phyloP scores from a whole-genome alignment of 2,888 invertebrate species.

The Clusia tigrina region DNA sequence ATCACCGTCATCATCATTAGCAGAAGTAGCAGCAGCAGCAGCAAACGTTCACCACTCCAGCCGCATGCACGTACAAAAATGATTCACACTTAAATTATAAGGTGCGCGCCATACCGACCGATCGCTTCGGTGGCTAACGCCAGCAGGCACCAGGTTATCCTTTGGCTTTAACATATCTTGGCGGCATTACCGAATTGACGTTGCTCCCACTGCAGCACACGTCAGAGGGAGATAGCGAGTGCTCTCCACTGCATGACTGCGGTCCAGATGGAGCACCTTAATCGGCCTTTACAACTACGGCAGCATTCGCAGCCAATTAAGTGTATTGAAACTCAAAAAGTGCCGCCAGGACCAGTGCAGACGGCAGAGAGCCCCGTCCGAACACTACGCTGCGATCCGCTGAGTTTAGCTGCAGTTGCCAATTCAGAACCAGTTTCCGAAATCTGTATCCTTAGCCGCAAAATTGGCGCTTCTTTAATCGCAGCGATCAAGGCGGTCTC shows the following conservation, averaged over 20 bases:
- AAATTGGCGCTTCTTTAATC: neutral
- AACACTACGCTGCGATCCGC: neutral
- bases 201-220: too few species aligned
- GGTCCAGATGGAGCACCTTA: neutral
- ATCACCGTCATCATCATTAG: neutral
- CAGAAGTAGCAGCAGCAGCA: neutral
- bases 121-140: too few species aligned
- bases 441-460: neutral
- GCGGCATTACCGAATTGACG: too few species aligned
- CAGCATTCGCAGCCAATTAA: conserved; percentile 52
- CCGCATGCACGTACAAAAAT: too few species aligned
- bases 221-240: too few species aligned
- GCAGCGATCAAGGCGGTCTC: neutral
- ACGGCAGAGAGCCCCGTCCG: too few species aligned
- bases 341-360: conserved; percentile 36
- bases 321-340: conserved; percentile 56
- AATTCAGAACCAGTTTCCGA: neutral
- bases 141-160: too few species aligned
- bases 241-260: too few species aligned
- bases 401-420: neutral
- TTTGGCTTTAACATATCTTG: too few species aligned
- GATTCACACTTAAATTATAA: too few species aligned
- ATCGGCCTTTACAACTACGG: neutral
- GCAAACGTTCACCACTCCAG: neutral
- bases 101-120: too few species aligned